These are phyloP conservation scores for Cheilosia soror DNA, from an alignment of 2,888 invertebrate species.

Conservation along the genomic window DNA sequence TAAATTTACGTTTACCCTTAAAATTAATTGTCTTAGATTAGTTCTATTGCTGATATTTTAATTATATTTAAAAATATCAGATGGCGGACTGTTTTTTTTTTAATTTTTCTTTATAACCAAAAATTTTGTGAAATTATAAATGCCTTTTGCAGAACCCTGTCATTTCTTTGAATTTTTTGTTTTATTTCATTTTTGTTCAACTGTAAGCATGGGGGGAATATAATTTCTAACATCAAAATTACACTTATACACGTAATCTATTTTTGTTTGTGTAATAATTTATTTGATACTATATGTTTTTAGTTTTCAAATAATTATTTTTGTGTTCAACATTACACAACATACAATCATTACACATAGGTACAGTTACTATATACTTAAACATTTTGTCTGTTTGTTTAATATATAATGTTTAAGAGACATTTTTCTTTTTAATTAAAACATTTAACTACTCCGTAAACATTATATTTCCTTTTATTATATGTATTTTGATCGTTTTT, in stretches of 20 bases:
- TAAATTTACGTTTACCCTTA: conserved; percentile 36
- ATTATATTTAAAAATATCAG: conserved; percentile 45
- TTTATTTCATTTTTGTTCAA: conserved; percentile 2
- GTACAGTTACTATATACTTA: conserved; percentile 31
- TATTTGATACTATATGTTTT: conserved; percentile 24
- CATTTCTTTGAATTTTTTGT: conserved; percentile 1
- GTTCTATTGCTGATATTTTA: conserved; percentile 49
- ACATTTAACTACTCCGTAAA: conserved; percentile 17
- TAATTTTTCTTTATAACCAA: neutral
- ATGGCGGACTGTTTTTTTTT: conserved; percentile 56
- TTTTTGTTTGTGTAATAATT: conserved; percentile 34
- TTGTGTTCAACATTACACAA: conserved; percentile 55
- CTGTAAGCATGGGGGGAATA: conserved; percentile 30
- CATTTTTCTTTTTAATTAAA: neutral
- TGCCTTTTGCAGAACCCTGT: conserved; percentile 27
- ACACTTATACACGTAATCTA: conserved; percentile 41
- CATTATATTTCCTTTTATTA: conserved; percentile 4
- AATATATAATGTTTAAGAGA: neutral
- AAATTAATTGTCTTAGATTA: conserved; percentile 46
- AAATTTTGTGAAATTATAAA: neutral
- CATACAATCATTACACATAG: conserved; percentile 53
- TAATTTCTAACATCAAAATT: conserved; percentile 53
- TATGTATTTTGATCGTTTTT: conserved; percentile 5
- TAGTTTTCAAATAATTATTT: conserved; percentile 45
- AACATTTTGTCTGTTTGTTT: conserved; percentile 8